phyloP scores from a whole-genome alignment of 2,888 invertebrate genomes.

The Watsonalla cultraria region DNA sequence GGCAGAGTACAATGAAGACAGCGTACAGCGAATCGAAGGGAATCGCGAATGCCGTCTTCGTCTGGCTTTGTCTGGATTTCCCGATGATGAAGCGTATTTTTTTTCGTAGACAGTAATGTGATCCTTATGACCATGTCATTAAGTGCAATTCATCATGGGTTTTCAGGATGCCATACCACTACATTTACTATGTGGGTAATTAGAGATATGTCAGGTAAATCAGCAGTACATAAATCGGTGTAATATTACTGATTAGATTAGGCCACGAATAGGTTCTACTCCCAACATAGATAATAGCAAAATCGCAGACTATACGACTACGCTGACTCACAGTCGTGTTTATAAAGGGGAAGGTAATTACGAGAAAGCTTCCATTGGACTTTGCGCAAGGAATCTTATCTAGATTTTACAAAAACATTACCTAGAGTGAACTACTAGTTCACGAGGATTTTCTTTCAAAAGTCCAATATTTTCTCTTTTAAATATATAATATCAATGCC shows the following conservation, averaged over 20 bases:
- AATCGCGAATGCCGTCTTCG: slow-evolving; percentile 67
- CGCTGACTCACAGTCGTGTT: background rate
- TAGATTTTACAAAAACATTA: too few species aligned
- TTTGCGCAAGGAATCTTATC: background rate
- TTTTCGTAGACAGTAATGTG: slow-evolving; percentile 19
- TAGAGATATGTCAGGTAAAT: background rate
- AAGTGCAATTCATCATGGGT: slow-evolving; percentile 14
- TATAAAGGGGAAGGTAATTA: background rate
- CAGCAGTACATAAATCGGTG: background rate
- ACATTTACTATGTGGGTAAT: background rate
- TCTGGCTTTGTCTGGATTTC: slow-evolving; percentile 72
- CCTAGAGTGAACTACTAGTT: too few species aligned
- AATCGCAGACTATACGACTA: background rate
- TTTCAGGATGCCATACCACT: background rate
- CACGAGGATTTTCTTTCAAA: too few species aligned
- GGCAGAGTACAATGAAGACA: slow-evolving; percentile 63
- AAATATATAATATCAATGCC: too few species aligned
- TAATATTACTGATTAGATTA: background rate
- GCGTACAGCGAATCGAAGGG: slow-evolving; percentile 42
- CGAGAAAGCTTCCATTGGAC: background rate
- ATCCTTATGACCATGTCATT: slow-evolving; percentile 21
- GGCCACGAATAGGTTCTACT: too few species aligned
- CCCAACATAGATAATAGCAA: too few species aligned
- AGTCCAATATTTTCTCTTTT: too few species aligned
- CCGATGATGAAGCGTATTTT: slow-evolving; percentile 71